Evolutionary conservation across 2,888 invertebrate species (phyloP).

Genomic region (Heliconius erato): DNA sequence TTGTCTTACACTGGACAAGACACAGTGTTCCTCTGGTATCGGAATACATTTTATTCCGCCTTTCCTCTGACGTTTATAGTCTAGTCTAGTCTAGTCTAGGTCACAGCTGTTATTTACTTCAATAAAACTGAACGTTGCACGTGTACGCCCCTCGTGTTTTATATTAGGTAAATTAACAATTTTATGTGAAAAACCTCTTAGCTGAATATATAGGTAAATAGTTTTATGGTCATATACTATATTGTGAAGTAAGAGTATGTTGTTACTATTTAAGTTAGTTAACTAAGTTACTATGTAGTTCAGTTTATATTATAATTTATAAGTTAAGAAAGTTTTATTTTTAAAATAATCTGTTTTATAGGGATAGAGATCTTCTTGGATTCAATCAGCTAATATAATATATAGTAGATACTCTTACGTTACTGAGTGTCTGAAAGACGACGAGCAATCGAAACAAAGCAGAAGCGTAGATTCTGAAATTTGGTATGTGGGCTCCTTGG

Average conservation of each 20-base stretch:
- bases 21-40: not conserved
- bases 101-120: conserved; percentile 35
- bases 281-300: not conserved
- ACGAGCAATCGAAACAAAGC: no score
- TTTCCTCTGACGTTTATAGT: not conserved
- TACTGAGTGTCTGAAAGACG: no score
- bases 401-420: no score
- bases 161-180: conserved; percentile 17
- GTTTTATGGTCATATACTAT: not conserved
- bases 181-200: conserved; percentile 3
- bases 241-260: not conserved
- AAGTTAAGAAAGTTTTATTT: no score
- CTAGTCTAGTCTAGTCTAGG: conserved; percentile 27
- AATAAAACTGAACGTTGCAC: conserved; percentile 28
- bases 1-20: not conserved
- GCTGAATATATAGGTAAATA: not conserved
- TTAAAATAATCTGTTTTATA: no score
- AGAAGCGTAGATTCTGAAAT: no score
- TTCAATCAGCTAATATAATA: no score
- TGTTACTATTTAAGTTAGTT: not conserved
- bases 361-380: no score
- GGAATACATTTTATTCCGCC: not conserved
- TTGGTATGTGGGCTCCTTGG: no score
- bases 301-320: no score
- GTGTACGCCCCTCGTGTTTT: conserved; percentile 28